Percentiles rank a stretch among this genome's conserved stretches.
phyloP scores from a whole-genome alignment of 2,888 invertebrate genomes.

The Microctonus brassicae region DNA sequence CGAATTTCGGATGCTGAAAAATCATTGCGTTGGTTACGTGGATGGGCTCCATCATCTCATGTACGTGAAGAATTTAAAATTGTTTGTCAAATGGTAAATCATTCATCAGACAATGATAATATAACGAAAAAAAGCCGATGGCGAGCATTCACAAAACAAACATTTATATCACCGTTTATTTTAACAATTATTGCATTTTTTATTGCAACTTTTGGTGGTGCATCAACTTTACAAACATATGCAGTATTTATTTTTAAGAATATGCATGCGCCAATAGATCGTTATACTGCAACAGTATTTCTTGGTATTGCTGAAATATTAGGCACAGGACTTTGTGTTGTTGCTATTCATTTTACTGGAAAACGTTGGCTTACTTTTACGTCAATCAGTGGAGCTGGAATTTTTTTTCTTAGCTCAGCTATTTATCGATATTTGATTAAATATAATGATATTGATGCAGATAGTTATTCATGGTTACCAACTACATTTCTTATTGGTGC shows the following conservation, averaged over 20 bases:
- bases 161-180: constrained; percentile 79
- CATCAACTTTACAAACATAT: constrained; percentile 80
- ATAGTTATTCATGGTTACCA: constrained; percentile 75
- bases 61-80: constrained; percentile 76
- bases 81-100: constrained; percentile 69
- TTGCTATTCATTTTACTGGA: constrained; percentile 79
- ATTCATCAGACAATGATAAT: constrained; percentile 45
- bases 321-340: constrained; percentile 77
- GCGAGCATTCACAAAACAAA: constrained; percentile 72
- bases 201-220: constrained; percentile 82
- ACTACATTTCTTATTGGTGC: constrained; percentile 76
- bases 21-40: constrained; percentile 82
- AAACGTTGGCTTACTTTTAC: constrained; percentile 79
- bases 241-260: constrained; percentile 82
- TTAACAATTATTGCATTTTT: constrained; percentile 79
- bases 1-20: constrained; percentile 77
- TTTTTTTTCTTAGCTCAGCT: constrained; percentile 77
- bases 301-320: constrained; percentile 80
- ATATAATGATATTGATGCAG: constrained; percentile 34
- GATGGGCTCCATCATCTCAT: constrained; percentile 78
- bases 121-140: constrained; percentile 54
- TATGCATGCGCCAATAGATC: constrained; percentile 80
- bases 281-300: constrained; percentile 81
- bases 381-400: constrained; percentile 77
- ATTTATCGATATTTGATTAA: constrained; percentile 70